Base-by-base conservation (phyloP, 2,888 invertebrate species). In the Eupelmus urozonus region DNA sequence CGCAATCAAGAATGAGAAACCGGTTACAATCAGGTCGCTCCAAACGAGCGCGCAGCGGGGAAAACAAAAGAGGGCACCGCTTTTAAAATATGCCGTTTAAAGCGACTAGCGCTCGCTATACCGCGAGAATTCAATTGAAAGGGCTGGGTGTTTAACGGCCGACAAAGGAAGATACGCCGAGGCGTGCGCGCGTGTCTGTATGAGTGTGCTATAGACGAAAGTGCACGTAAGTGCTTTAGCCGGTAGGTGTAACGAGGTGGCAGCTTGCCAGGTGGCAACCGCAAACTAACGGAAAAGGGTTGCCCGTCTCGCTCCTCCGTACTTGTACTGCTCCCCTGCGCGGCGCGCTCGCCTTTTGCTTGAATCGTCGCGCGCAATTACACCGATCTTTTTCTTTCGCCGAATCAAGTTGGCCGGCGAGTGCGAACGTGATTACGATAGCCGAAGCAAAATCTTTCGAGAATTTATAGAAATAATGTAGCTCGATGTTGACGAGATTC, bases 191-290 rank as follows among this genome's bases (percentile, higher is more conserved):
- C 1, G 27, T 20, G 34, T 20, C 1, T 29, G 53, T 16, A n/a
- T 16, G 23, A 49, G 25, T n/a, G n/a, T n/a, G n/a, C n/a, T n/a
- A n/a, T n/a, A n/a, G n/a, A n/a, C n/a, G n/a, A n/a, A n/a, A n/a
- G n/a, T 16, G 59, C 49, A 18, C 20, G 29, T 55, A 59, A 63
- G 72, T 53, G 53, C 45, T 59, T 20, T 34, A 73, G 53, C 27
- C n/a, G 65, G 42, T 29, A 34, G 51, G 27, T 60, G 63, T 70
- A 70, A 78, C 65, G 70, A 73, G 59, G 74, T 78, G 78, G 78
- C 78, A 78, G 65, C 1, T 25, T 78, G 78, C 78, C 78, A 78
- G 78, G 42, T 27, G 69, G 63, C 25, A 29, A 51, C 70, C 60
- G 62, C 60, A 67, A 34, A 51, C 51, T 16, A 9, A 75, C 23